Percentiles rank a stretch among this genome's conserved stretches.
phyloP scores from a whole-genome alignment of 2,797 vertebrate genomes.

The Heterohyrax brucei region DNA sequence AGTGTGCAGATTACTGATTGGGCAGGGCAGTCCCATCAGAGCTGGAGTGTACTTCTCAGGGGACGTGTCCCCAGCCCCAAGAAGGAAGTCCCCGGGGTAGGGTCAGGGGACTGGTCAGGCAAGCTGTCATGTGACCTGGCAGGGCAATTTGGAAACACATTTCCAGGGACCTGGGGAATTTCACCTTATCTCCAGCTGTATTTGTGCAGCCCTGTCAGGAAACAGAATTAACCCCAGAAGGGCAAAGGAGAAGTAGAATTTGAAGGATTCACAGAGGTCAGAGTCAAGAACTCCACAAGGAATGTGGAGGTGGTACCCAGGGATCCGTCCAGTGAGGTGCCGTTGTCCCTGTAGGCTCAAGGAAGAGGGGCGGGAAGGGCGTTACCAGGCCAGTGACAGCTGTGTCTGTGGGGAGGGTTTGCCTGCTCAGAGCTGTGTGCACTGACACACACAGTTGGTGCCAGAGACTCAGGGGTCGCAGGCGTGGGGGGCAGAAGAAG shows the following conservation, averaged over 20 bases:
- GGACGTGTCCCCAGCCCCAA: not conserved
- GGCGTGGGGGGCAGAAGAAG: rapidly evolving
- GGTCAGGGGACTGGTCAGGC: not conserved
- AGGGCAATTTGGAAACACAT: not conserved
- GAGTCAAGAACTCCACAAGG: not conserved
- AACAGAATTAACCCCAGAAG: not conserved
- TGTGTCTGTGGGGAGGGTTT: not conserved
- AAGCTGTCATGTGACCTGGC: not conserved
- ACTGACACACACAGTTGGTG: not conserved
- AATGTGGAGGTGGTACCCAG: not conserved
- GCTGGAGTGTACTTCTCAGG: not conserved
- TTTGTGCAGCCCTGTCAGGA: not conserved
- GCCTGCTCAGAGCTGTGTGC: not conserved
- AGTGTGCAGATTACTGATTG: not conserved
- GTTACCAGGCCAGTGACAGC: not conserved
- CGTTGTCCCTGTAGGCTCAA: not conserved
- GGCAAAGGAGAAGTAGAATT: not conserved
- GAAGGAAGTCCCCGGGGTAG: not conserved
- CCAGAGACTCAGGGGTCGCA: not conserved
- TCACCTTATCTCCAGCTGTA: not conserved
- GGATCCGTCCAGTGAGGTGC: not conserved
- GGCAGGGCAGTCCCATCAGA: not conserved
- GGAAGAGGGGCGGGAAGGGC: not conserved
- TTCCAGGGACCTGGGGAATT: not conserved
- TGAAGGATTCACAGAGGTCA: not conserved